A percentile compares a stretch with the other conserved stretches of the same genome.
Evolutionary conservation across 2,113 vertebrate species (phyloP).

Genomic region (Edolisoma coerulescens): DNA sequence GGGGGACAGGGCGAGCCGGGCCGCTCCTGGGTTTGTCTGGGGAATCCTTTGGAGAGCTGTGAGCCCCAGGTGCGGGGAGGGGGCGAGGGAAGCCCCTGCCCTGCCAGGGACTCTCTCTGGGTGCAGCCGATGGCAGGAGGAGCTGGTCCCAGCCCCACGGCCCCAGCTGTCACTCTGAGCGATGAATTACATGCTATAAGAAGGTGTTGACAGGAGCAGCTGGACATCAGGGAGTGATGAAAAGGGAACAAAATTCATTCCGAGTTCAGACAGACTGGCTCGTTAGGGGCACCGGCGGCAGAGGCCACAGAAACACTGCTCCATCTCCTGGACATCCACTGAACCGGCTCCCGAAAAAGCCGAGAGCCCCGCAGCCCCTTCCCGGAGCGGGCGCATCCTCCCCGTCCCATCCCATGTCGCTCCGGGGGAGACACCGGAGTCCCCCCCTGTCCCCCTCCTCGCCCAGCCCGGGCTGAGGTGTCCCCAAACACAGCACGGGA

Average conservation of each 20-base stretch:
- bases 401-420: background rate
- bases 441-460: background rate
- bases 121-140: slow-evolving; percentile 85
- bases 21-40: background rate
- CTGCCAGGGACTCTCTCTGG: slow-evolving; percentile 60
- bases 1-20: background rate
- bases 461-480: background rate
- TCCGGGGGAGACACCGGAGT: no score
- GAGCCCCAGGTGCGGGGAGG: slow-evolving; percentile 55
- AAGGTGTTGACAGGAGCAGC: slow-evolving; percentile 99
- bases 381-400: background rate
- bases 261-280: slow-evolving; percentile 81
- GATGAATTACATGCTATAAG: slow-evolving; percentile 92
- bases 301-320: slow-evolving; percentile 65
- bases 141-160: slow-evolving; percentile 84
- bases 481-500: background rate
- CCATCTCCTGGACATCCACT: slow-evolving; percentile 67
- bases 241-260: slow-evolving; percentile 91
- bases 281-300: slow-evolving; percentile 63
- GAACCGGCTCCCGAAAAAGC: background rate
- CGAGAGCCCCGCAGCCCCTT: background rate
- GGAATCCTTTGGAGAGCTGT: slow-evolving; percentile 18
- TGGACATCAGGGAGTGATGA: slow-evolving; percentile 91
- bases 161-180: slow-evolving; percentile 91
- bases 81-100: slow-evolving; percentile 36